These are phyloP conservation scores for Allolobophora icterica DNA, from an alignment of 2,888 invertebrate genomes.

Conservation along the genomic window DNA sequence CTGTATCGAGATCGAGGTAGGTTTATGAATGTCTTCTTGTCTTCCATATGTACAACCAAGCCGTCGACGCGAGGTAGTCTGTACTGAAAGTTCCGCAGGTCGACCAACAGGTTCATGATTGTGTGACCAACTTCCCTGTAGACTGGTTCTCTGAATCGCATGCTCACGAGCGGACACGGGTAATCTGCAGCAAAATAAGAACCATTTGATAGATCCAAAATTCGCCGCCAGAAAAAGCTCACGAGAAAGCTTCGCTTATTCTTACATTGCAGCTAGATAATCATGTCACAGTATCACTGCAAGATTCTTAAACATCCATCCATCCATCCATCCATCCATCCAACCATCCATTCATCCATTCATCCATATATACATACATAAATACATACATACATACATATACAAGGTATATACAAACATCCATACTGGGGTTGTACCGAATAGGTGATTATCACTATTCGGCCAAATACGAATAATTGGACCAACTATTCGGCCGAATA, in stretches of 20 bases:
- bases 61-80: slow-evolving; percentile 79
- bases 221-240: not conserved
- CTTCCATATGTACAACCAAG: slow-evolving; percentile 81
- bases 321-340: no score
- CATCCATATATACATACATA: not conserved
- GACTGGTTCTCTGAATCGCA: slow-evolving; percentile 78
- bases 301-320: not conserved
- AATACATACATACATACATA: not conserved
- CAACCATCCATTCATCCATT: no score
- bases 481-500: no score
- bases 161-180: slow-evolving; percentile 81
- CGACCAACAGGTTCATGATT: slow-evolving; percentile 83
- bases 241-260: not conserved
- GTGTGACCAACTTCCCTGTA: slow-evolving; percentile 86
- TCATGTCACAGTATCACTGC: not conserved
- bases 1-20: slow-evolving; percentile 71
- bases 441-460: no score
- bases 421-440: no score
- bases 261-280: not conserved
- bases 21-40: slow-evolving; percentile 77
- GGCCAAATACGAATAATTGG: no score
- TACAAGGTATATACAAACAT: not conserved
- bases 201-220: not conserved
- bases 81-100: slow-evolving; percentile 83
- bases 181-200: slow-evolving; percentile 70